Percentiles rank a stretch among this genome's conserved stretches.
Evolutionary conservation across 2,113 vertebrate species (phyloP).

Genomic region (Thalassarche chlororhynchos): DNA sequence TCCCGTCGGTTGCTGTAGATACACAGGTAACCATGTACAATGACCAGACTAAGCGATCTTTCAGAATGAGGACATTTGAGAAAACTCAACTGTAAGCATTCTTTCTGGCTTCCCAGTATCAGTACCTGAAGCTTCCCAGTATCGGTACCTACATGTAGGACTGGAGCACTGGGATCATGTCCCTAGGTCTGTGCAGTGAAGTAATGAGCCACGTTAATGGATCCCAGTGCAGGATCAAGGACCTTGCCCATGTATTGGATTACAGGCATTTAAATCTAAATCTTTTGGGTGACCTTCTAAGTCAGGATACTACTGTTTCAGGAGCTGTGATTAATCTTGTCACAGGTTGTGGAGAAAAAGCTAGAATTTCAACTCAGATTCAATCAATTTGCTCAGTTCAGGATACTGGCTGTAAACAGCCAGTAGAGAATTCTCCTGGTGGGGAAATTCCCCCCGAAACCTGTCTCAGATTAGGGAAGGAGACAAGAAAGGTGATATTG

Average conservation of each 20-base stretch:
- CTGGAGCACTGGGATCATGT: not conserved
- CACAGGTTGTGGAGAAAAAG: not conserved
- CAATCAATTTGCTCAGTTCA: not conserved
- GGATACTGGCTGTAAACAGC: not conserved
- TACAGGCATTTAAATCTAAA: slow-evolving; percentile 1
- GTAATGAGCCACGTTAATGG: not conserved
- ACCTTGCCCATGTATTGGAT: not conserved
- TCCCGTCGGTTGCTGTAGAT: not conserved
- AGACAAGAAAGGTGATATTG: not conserved
- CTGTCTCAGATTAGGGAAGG: not conserved
- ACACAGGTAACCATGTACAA: not conserved
- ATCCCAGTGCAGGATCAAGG: not conserved
- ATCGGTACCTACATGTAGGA: not conserved
- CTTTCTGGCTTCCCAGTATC: not conserved
- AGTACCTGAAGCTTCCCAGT: not conserved
- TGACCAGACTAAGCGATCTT: not conserved
- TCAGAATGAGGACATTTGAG: not conserved
- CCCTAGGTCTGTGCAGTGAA: not conserved
- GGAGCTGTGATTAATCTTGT: slow-evolving; percentile 16
- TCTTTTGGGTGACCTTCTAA: not conserved
- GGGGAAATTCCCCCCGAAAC: not conserved
- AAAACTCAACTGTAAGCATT: not conserved
- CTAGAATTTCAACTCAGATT: slow-evolving; percentile 5
- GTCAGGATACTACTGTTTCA: not conserved
- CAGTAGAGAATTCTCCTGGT: not conserved